A percentile compares a stretch with the other conserved stretches of the same genome.
phyloP scores from a whole-genome alignment of 2,113 vertebrate species.

The Entelurus aequoreus region DNA sequence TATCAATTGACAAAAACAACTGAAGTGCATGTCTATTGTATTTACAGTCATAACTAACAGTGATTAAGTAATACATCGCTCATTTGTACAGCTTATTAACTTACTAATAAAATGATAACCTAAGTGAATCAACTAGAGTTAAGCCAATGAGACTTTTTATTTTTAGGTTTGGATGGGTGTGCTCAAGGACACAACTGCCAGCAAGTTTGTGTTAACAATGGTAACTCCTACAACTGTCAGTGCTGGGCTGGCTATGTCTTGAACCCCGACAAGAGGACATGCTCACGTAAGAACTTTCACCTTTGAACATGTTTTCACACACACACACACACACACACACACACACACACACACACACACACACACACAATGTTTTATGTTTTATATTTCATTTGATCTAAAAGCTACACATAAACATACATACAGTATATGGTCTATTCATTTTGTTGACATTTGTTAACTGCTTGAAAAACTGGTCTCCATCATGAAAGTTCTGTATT shows the following conservation, averaged over 20 bases:
- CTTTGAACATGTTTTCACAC: neutral
- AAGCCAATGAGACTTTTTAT: conserved; percentile 48
- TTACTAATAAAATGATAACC: conserved; percentile 21
- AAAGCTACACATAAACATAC: neutral
- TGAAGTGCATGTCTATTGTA: neutral
- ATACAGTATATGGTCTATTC: neutral
- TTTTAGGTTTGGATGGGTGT: conserved; percentile 71
- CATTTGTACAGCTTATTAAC: neutral
- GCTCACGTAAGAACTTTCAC: conserved; percentile 66
- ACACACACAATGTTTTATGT: neutral
- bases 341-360: too few species aligned
- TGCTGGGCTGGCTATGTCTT: conserved; percentile 74
- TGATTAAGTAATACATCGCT: neutral
- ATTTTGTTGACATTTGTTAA: too few species aligned
- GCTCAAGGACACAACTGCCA: conserved; percentile 74
- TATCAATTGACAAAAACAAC: neutral
- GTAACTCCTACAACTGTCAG: conserved; percentile 64
- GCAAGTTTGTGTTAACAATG: conserved; percentile 73
- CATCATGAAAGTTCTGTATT: too few species aligned
- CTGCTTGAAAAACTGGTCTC: too few species aligned
- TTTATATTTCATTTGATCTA: neutral
- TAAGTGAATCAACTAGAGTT: conserved; percentile 8
- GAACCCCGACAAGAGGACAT: conserved; percentile 78
- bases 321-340: too few species aligned
- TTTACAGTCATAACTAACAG: neutral